phyloP scores from a whole-genome alignment of 2,888 invertebrate genomes.

The Mycogona germanica region DNA sequence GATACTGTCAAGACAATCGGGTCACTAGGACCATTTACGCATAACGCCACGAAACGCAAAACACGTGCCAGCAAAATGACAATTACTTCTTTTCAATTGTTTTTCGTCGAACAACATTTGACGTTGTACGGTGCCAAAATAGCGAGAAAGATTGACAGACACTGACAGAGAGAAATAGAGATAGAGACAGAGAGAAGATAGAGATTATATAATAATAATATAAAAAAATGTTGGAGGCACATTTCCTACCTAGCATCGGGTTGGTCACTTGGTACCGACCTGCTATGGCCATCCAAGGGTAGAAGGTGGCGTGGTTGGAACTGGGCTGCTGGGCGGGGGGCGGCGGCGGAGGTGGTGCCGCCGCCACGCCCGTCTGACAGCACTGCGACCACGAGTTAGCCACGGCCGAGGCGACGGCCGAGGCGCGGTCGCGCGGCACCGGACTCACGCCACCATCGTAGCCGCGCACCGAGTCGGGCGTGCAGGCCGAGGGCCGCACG shows the following conservation, averaged over 20 bases:
- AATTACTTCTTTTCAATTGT: too few relatives aligned
- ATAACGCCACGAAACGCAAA: too few relatives aligned
- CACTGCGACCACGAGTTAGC: slow-evolving; percentile 37
- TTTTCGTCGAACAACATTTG: too few relatives aligned
- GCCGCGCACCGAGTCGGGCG: slow-evolving; percentile 47
- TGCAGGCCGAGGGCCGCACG: slow-evolving; percentile 76
- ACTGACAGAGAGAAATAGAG: not conserved
- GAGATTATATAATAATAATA: not conserved
- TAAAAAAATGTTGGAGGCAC: not conserved
- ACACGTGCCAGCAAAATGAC: too few relatives aligned
- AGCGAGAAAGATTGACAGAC: not conserved
- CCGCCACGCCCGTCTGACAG: slow-evolving; percentile 25
- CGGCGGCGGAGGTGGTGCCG: slow-evolving; percentile 19
- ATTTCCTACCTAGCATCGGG: slow-evolving; percentile 18
- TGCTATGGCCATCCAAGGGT: slow-evolving; percentile 98
- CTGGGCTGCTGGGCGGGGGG: slow-evolving; percentile 69
- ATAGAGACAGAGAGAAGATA: not conserved
- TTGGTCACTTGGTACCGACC: slow-evolving; percentile 49
- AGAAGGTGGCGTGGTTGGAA: slow-evolving; percentile 73
- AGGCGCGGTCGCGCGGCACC: slow-evolving; percentile 20
- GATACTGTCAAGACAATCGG: too few relatives aligned
- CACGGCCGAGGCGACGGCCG: too few relatives aligned
- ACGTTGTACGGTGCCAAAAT: too few relatives aligned
- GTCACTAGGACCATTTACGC: too few relatives aligned
- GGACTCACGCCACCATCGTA: slow-evolving; percentile 30